A percentile compares a stretch with the other conserved stretches of the same genome.
Conservation (phyloP, 2,888 invertebrate genomes). For the Cenopis cana region DNA sequence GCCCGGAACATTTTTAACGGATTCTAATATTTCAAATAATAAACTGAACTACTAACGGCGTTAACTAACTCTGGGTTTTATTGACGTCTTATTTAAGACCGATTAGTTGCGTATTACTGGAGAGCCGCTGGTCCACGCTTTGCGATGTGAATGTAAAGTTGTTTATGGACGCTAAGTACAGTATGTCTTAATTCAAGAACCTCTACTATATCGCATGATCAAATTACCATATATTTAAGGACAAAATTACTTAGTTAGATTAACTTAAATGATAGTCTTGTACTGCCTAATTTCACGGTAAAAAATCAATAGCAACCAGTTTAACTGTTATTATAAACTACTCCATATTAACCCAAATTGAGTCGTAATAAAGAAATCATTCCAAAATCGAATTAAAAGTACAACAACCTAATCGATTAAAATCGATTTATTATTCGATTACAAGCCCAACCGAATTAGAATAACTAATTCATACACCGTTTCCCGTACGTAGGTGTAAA, state of each 20-base stretch:
- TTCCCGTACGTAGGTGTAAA: slow-evolving; percentile 42
- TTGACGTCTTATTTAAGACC: no score
- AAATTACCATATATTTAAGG: slow-evolving; percentile 34
- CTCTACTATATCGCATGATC: slow-evolving; percentile 13
- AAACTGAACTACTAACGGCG: background rate
- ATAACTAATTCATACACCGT: slow-evolving; percentile 43
- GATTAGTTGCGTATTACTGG: no score
- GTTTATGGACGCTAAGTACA: no score
- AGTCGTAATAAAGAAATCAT: slow-evolving; percentile 43
- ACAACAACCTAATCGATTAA: slow-evolving; percentile 50
- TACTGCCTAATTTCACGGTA: slow-evolving; percentile 31
- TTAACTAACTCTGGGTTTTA: no score
- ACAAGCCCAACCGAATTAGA: slow-evolving; percentile 62
- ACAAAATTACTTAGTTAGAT: slow-evolving; percentile 25
- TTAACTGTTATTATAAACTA: slow-evolving; percentile 26
- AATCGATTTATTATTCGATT: slow-evolving; percentile 73
- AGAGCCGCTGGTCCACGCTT: no score
- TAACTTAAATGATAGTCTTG: slow-evolving; percentile 18
- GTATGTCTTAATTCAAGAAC: background rate
- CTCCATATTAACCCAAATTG: slow-evolving; percentile 32
- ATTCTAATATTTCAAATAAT: background rate
- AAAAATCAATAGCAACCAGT: slow-evolving; percentile 28
- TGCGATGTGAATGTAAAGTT: no score
- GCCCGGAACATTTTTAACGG: background rate
- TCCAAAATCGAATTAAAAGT: slow-evolving; percentile 46